Evolutionary conservation across 2,888 invertebrate genomes (phyloP).

Genomic region (Sycophila texana): DNA sequence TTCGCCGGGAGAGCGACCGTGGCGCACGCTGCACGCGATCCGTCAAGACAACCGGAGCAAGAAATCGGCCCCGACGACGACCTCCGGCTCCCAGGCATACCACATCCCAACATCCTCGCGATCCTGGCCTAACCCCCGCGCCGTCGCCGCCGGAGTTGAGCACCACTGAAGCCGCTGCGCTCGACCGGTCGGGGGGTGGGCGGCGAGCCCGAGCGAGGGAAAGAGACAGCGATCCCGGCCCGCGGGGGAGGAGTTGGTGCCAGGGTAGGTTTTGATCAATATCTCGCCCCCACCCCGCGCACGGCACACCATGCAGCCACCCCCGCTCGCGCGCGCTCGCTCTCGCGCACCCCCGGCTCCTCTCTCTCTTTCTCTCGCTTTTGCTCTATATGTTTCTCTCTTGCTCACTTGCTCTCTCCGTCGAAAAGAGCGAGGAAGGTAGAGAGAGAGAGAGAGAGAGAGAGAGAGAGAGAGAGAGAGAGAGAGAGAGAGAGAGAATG

Average conservation of each 20-base stretch:
- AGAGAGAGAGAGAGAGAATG: conserved; percentile 2
- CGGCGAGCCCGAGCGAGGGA: conserved; percentile 62
- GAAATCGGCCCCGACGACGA: conserved; percentile 26
- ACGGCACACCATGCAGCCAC: conserved; percentile 53
- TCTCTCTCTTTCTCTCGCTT: conserved; percentile 4
- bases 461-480: too few relatives aligned
- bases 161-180: conserved; percentile 59
- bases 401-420: conserved; percentile 22
- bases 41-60: neutral
- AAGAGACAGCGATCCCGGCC: conserved; percentile 57
- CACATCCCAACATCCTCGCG: neutral
- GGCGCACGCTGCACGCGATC: neutral
- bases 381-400: conserved; percentile 3
- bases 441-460: neutral
- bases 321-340: conserved; percentile 37
- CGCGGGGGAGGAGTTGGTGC: conserved; percentile 69
- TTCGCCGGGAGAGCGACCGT: neutral
- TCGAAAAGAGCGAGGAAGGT: conserved; percentile 3
- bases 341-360: conserved; percentile 32
- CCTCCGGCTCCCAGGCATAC: conserved; percentile 7
- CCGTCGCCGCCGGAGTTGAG: conserved; percentile 26
- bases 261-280: conserved; percentile 76
- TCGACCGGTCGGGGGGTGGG: conserved; percentile 69
- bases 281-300: conserved; percentile 73
- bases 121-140: neutral